Base-by-base conservation (phyloP, 2,113 vertebrate species). In the Crypturellus undulatus region DNA sequence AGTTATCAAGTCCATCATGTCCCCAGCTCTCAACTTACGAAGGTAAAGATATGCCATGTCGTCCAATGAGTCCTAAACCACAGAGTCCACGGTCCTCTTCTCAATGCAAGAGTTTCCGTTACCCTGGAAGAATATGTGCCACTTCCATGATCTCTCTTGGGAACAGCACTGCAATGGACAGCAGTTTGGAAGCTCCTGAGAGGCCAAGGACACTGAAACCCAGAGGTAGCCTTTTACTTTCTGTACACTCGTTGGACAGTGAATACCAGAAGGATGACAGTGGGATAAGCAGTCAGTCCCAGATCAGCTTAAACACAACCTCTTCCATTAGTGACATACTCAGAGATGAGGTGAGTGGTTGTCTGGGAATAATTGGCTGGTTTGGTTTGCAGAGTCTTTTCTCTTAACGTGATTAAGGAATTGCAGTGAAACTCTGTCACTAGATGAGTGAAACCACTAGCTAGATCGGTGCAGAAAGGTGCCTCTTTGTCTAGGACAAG, bases 41-140 rank as follows among this genome's bases (percentile, higher is more conserved):
- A 15, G 71, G 94, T 36, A 91, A 93, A 52, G 97, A 97, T 34
- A 94, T 96, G 94, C 99, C 98, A 16, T 95, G 97, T 51, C 97
- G 97, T 56, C 99, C 98, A 36, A 96, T 98, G 97, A 99, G 98
- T 92, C 98, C 98, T 26, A 99, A 99, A 89, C 98, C 99, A 0
- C 97, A 94, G 76, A 98, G 98, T 62, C 98, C 98, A 16, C 96
- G 97, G 54, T 94, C 98, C 5, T 36, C 58, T 5, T 84, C 93
- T 38, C 98, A 98, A 8, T 94, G 91, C 8, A 96, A 70, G 62
- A 90, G 88, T 40, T 98, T 98, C 70, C 92, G 64, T 34, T 98
- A 97, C 65, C 94, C 97, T 1, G 95, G 96, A 58, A 98, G 96
- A 43, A 68, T 96, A 5, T 97, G 87, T 22, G 97, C 98, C 30